These are phyloP conservation scores for Caenorhabditis parvicauda DNA, from an alignment of 2,888 invertebrate genomes.

Conservation along the genomic window DNA sequence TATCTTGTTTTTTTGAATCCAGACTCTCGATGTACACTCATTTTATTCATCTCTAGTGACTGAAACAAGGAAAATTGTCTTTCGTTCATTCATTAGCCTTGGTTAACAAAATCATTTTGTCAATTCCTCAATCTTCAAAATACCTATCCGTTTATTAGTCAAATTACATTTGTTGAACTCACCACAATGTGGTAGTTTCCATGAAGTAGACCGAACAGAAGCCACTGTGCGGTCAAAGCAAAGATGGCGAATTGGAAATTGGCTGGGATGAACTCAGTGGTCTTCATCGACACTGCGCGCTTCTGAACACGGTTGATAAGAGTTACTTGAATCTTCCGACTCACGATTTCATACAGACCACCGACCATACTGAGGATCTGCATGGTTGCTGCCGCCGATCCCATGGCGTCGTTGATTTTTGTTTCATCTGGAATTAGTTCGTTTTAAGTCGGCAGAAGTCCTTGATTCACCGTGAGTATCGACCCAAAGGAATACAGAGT, in stretches of 20 bases:
- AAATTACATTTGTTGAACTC: constrained; percentile 5
- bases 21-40: no score
- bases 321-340: no score
- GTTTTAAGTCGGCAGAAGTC: background rate
- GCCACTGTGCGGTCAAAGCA: constrained; percentile 53
- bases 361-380: constrained; percentile 54
- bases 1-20: no score
- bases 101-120: background rate
- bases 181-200: constrained; percentile 56
- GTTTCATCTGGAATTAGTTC: constrained; percentile 8
- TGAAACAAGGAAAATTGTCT: background rate
- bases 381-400: constrained; percentile 53
- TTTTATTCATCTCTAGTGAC: no score
- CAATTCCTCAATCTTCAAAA: background rate
- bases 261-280: constrained; percentile 59
- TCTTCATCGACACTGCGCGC: constrained; percentile 43
- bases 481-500: constrained; percentile 49
- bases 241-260: constrained; percentile 54
- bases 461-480: constrained; percentile 16
- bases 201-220: constrained; percentile 48
- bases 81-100: background rate
- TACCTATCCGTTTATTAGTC: background rate
- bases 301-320: constrained; percentile 45
- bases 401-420: constrained; percentile 44
- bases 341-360: constrained; percentile 52